Base-by-base conservation (phyloP, 2,888 invertebrate genomes). In the Lochmaea capreae region DNA sequence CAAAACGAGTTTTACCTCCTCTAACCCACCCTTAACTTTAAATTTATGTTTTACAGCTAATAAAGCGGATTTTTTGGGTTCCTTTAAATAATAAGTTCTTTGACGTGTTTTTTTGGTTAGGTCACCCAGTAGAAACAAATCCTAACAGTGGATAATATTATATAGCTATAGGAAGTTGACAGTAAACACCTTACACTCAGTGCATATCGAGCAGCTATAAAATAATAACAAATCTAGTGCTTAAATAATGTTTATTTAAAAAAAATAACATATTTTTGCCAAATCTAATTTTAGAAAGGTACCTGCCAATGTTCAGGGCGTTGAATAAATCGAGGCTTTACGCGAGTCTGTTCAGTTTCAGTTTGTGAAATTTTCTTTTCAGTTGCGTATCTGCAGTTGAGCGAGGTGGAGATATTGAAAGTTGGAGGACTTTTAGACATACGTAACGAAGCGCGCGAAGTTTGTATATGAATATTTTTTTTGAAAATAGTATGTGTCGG, bases 401-500 rank as follows among this genome's bases (percentile, higher is more conserved):
- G 18, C 6, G 49, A 67, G 18, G 9, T 11, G 54, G 67, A 58
- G 2, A 46, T 39, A 49, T 4, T 61, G n/a, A 57, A 9, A 43
- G 5, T n/a, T 26, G 49, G 10, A 49, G 49, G 65, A 68, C 54
- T 59, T 33, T 33, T 39, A 63, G 3, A 57, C 58, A 33, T 39
- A 46, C 61, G 61, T 33, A 39, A 52, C 33, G 2, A 61, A 71
- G 73, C 76, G 72, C 71, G 73, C 58, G 68, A 1, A 18, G 9
- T 43, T 68, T 63, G 10, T 66, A 62, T 33, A 18, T 18, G 57
- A 72, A 39, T 58, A 71, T 63, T 65, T 33, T 43, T 72, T 71
- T 71, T 49, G 58, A 62, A 71, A 68, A 68, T 72, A 74, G 71
- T 79, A 83, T 83, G 83, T 81, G 80, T 79, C 80, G 79, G 58